Evolutionary conservation across 2,888 invertebrate genomes (phyloP).

Genomic region (Eupsilia transversa): DNA sequence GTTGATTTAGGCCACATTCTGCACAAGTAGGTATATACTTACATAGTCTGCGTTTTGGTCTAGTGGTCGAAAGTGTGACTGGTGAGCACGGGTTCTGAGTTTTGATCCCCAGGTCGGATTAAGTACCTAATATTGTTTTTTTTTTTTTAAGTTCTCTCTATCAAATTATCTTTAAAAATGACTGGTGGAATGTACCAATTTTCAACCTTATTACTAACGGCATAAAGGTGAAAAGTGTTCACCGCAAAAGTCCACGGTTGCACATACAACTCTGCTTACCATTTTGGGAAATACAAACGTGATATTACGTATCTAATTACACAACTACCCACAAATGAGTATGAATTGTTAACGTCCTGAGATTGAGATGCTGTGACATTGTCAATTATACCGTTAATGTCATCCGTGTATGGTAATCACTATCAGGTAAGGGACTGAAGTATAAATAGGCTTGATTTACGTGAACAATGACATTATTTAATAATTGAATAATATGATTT

Average conservation of each 20-base stretch:
- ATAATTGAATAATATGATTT: conserved; percentile 33
- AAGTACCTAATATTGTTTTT: background rate
- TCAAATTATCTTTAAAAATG: too few relatives aligned
- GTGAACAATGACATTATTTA: conserved; percentile 42
- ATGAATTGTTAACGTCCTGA: conserved; percentile 65
- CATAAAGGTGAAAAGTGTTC: too few relatives aligned
- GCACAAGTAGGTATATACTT: conserved; percentile 23
- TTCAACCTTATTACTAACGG: too few relatives aligned
- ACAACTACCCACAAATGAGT: conserved; percentile 56
- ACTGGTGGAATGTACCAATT: too few relatives aligned
- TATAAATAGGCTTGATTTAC: conserved; percentile 52
- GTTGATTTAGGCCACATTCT: conserved; percentile 39
- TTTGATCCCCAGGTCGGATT: background rate
- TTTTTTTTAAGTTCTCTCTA: too few relatives aligned
- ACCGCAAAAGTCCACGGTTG: too few relatives aligned
- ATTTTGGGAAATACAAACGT: background rate
- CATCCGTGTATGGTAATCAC: conserved; percentile 64
- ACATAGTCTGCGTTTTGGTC: background rate
- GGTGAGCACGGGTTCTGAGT: too few relatives aligned
- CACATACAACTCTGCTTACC: background rate
- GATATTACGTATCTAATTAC: conserved; percentile 19
- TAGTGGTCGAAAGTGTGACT: too few relatives aligned
- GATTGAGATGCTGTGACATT: conserved; percentile 68
- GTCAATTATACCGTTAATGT: conserved; percentile 69
- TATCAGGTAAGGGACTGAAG: conserved; percentile 47